These are phyloP conservation scores for Pholis gunnellus DNA, from an alignment of 2,113 vertebrate genomes.

Conservation along the genomic window DNA sequence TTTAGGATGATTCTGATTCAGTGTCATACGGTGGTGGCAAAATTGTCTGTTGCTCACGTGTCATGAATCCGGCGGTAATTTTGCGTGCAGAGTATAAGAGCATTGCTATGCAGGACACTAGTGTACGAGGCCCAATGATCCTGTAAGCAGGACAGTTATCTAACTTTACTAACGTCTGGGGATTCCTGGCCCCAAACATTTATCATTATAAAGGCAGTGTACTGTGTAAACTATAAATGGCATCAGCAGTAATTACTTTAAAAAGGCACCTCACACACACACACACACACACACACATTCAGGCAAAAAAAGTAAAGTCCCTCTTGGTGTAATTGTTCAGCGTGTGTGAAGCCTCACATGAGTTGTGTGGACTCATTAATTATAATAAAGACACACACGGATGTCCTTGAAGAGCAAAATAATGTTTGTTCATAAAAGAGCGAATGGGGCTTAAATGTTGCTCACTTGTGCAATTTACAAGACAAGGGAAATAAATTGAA, in stretches of 20 bases:
- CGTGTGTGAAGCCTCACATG: slow-evolving; percentile 26
- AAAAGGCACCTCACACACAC: background rate
- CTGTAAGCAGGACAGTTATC: slow-evolving; percentile 20
- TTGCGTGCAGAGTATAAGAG: no score
- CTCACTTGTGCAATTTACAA: slow-evolving; percentile 52
- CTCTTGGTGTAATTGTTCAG: slow-evolving; percentile 39
- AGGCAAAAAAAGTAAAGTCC: background rate
- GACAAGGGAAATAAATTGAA: slow-evolving; percentile 47
- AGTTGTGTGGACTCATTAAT: slow-evolving; percentile 54
- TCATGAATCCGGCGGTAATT: no score
- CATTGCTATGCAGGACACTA: no score
- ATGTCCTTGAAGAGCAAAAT: slow-evolving; percentile 55
- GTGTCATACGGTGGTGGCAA: no score
- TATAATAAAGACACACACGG: slow-evolving; percentile 43
- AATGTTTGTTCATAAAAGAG: slow-evolving; percentile 45
- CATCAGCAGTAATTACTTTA: slow-evolving; percentile 40
- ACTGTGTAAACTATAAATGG: slow-evolving; percentile 32
- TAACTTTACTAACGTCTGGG: background rate
- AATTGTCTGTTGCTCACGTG: no score
- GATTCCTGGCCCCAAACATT: slow-evolving; percentile 24
- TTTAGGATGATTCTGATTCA: no score
- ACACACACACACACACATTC: background rate
- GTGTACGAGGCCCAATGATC: background rate
- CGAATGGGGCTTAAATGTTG: slow-evolving; percentile 45
- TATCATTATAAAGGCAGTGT: slow-evolving; percentile 25